phyloP scores from a whole-genome alignment of 2,888 invertebrate species.

The Taphrorychus bicolor region DNA sequence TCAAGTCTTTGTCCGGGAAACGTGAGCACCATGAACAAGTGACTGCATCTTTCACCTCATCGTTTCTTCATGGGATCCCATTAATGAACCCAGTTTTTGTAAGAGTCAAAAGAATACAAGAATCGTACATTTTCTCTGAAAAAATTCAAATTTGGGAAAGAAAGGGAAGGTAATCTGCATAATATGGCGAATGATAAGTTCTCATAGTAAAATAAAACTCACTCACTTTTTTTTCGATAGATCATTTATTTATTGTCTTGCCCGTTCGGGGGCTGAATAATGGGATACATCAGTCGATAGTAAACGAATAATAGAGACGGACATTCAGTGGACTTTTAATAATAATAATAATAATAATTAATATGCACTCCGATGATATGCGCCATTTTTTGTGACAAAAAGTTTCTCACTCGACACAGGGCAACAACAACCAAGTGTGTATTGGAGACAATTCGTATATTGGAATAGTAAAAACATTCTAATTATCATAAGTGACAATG shows the following conservation, averaged over 20 bases:
- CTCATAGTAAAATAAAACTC: constrained; percentile 1
- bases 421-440: neutral
- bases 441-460: neutral
- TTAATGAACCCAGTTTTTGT: too few relatives aligned
- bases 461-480: too few relatives aligned
- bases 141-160: too few relatives aligned
- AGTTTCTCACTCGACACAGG: constrained; percentile 3
- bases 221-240: constrained; percentile 44
- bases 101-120: too few relatives aligned
- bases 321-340: constrained; percentile 57
- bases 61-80: too few relatives aligned
- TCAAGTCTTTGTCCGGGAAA: too few relatives aligned
- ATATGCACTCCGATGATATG: constrained; percentile 56
- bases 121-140: too few relatives aligned
- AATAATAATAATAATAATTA: neutral
- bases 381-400: constrained; percentile 47
- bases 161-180: too few relatives aligned
- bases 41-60: too few relatives aligned
- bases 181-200: too few relatives aligned
- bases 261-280: constrained; percentile 58
- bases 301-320: constrained; percentile 57
- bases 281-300: constrained; percentile 61
- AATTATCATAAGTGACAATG: too few relatives aligned
- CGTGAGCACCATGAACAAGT: too few relatives aligned
- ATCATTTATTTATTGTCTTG: constrained; percentile 61